phyloP scores from a whole-genome alignment of 2,888 invertebrate genomes.

The Chaitophorus viminalis region DNA sequence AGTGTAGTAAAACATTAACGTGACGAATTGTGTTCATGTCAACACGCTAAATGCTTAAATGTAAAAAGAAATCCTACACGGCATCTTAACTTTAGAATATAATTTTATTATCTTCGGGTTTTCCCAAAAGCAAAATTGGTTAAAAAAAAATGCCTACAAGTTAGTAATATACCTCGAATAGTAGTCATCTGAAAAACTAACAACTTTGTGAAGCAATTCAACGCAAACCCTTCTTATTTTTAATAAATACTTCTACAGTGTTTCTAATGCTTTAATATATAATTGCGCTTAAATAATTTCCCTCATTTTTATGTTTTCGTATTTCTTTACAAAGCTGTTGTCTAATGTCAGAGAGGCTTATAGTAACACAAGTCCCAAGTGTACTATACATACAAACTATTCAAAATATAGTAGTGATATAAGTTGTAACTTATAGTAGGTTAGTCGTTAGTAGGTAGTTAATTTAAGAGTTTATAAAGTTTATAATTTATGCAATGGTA shows the following conservation, averaged over 20 bases:
- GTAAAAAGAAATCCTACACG: not conserved
- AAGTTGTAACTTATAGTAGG: constrained; percentile 34
- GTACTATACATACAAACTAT: constrained; percentile 40
- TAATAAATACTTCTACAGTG: constrained; percentile 39
- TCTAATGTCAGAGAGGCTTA: not conserved
- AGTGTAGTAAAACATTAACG: not conserved
- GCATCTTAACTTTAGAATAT: not conserved
- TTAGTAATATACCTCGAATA: not conserved
- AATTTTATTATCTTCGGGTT: not conserved
- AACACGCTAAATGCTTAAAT: not conserved
- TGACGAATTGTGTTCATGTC: not conserved
- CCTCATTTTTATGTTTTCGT: not conserved
- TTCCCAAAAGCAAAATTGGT: not conserved
- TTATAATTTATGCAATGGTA: constrained; percentile 43
- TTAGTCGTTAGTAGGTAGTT: constrained; percentile 38
- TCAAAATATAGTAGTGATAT: constrained; percentile 40
- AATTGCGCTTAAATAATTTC: constrained; percentile 16
- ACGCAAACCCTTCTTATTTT: constrained; percentile 13
- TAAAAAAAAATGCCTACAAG: not conserved
- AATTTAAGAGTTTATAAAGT: constrained; percentile 49
- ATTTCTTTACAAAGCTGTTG: constrained; percentile 24
- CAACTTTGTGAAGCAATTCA: not conserved
- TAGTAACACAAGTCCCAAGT: constrained; percentile 17
- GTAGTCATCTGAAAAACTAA: constrained; percentile 12
- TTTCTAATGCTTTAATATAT: constrained; percentile 37